Evolutionary conservation across 2,797 vertebrate species (phyloP), one percentile per base, ranked within the genome.

Genomic region (Hipposideros larvatus): DNA sequence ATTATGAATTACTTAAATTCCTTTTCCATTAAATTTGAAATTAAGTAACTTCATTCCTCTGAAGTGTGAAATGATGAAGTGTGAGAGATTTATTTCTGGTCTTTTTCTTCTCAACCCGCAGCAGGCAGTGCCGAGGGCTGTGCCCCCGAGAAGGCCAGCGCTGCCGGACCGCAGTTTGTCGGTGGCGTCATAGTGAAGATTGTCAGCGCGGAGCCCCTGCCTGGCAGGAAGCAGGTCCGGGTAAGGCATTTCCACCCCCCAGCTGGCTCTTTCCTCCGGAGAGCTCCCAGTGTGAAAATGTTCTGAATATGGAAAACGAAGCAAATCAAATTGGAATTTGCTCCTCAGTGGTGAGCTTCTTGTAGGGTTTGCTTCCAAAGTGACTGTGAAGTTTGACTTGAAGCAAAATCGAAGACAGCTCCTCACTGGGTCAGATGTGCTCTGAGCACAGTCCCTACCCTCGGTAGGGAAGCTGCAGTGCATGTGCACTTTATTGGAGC

Each of bases 141-240:
- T 77, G 91, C 95, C 90, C 96, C 91, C 28, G 98, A 99, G 93
- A 99, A 99, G 92, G 98, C 93, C 18, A 96, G 78, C 11, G 97
- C 98, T 41, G 97, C 98, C 53, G 99, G 99, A 14, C 99, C 99
- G 22, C 99, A 99, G 98, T 99, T 99, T 87, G 98, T 98, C 94
- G 99, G 98, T 13, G 99, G 99, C 31, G 99, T 99, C 98, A 99
- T 99, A 96, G 95, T 99, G 98, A 99, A 99, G 99, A 99, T 99
- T 84, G 98, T 99, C 78, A 99, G 99, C 98, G 97, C 75, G 2
- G 99, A 99, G 83, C 99, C 99, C 43, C 98, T 99, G 51, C 99
- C 99, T 31, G 98, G 98, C 97, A 99, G 99, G 98, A 99, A 99
- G 95, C 98, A 98, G 88, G 98, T 99, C 98, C 99, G 99, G 98